phyloP scores from a whole-genome alignment of 2,113 vertebrate species.

The Neofelis nebulosa region DNA sequence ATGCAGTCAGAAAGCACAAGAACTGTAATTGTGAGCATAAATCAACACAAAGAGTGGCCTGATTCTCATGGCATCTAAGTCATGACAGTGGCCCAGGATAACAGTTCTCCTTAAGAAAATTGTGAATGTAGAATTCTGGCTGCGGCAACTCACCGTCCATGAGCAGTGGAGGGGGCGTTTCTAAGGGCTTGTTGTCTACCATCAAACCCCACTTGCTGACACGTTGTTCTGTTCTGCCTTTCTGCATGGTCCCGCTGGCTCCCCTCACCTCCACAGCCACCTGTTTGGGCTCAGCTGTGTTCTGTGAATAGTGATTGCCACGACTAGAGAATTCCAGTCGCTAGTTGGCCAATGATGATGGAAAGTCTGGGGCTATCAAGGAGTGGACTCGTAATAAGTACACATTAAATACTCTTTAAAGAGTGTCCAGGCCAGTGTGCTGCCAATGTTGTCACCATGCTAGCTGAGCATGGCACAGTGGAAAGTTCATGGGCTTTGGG shows the following conservation, averaged over 20 bases:
- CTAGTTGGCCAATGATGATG: constrained; percentile 62
- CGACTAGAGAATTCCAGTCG: constrained; percentile 34
- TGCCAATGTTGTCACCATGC: not conserved
- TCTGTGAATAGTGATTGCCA: not conserved
- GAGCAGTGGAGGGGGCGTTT: not conserved
- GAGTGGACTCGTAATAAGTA: constrained; percentile 44
- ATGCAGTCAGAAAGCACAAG: not conserved
- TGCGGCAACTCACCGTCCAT: not conserved
- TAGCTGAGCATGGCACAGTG: not conserved
- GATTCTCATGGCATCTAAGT: not conserved
- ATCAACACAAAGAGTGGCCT: not conserved
- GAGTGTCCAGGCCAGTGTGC: constrained; percentile 47
- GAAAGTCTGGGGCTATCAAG: constrained; percentile 57
- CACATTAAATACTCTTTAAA: constrained; percentile 65
- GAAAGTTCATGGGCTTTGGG: constrained; percentile 58
- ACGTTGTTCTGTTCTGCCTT: too few species aligned
- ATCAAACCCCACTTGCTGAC: not conserved
- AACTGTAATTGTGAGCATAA: not conserved
- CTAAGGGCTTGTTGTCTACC: not conserved
- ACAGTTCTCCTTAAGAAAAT: not conserved
- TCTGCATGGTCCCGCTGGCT: not conserved
- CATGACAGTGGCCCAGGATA: not conserved
- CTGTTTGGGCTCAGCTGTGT: constrained; percentile 57
- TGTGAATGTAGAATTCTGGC: not conserved
- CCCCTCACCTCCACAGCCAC: constrained; percentile 14